Evolutionary conservation across 2,888 invertebrate genomes (phyloP).

Genomic region (Pseudococcus viburni): DNA sequence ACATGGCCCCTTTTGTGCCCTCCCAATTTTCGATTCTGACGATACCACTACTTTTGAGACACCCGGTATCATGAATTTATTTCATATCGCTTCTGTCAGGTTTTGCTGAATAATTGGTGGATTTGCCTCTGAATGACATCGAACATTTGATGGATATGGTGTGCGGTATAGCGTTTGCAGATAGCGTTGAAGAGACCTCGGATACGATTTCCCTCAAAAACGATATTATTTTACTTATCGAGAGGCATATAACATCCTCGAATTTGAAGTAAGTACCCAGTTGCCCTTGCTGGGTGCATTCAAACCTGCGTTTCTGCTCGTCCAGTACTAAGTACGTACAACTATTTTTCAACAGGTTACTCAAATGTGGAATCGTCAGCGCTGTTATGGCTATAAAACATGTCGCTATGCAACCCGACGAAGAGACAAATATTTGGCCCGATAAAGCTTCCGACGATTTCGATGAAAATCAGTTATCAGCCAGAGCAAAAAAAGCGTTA

Average conservation of each 20-base stretch:
- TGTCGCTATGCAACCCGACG: conserved; percentile 73
- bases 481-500: conserved; percentile 69
- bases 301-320: not conserved
- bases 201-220: conserved; percentile 76
- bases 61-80: no score
- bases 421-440: conserved; percentile 71
- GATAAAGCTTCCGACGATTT: conserved; percentile 70
- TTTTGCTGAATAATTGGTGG: conserved; percentile 82
- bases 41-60: no score
- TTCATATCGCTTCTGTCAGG: conserved; percentile 72
- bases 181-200: conserved; percentile 72
- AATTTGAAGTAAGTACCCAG: conserved; percentile 73
- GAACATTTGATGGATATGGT: conserved; percentile 84
- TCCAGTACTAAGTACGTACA: no score
- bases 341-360: conserved; percentile 66
- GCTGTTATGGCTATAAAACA: conserved; percentile 84
- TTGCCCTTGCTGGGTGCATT: not conserved
- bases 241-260: conserved; percentile 84
- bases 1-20: no score
- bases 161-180: conserved; percentile 80
- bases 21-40: no score
- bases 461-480: conserved; percentile 67
- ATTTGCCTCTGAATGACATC: conserved; percentile 81
- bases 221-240: conserved; percentile 87
- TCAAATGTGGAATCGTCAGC: conserved; percentile 79